phyloP scores from a whole-genome alignment of 92 coral and sea anemone species.

The Isaurus tuberculatus region DNA sequence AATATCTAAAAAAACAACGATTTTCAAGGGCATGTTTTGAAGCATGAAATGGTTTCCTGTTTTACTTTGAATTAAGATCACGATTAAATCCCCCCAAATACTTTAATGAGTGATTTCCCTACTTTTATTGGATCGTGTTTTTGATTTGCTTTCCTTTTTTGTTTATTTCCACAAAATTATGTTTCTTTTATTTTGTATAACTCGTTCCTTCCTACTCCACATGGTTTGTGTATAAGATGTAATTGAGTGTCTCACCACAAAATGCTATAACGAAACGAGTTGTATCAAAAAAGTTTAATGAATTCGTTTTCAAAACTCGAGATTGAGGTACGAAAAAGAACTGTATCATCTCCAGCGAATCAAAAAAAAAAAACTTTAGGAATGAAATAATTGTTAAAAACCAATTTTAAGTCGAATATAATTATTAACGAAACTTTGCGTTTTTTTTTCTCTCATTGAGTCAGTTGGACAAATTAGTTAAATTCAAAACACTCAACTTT shows the following conservation, averaged over 20 bases:
- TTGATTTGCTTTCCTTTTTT: slow-evolving; percentile 57
- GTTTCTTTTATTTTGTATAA: slow-evolving; percentile 55
- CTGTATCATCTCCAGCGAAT: not conserved
- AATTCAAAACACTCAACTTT: not conserved
- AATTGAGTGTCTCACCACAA: slow-evolving; percentile 18
- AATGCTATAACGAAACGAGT: slow-evolving; percentile 16
- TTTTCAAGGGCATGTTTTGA: slow-evolving; percentile 34
- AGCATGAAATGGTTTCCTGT: not conserved
- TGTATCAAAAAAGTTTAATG: slow-evolving; percentile 40
- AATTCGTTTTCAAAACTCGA: slow-evolving; percentile 13
- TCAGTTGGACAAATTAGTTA: slow-evolving; percentile 16
- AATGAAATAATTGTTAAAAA: slow-evolving; percentile 20
- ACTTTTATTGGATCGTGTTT: slow-evolving; percentile 59
- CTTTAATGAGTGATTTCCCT: slow-evolving; percentile 70
- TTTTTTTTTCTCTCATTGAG: not conserved
- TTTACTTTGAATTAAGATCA: not conserved
- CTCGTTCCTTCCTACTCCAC: slow-evolving; percentile 36
- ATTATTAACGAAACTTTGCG: not conserved
- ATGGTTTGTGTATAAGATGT: slow-evolving; percentile 42
- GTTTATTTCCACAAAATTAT: slow-evolving; percentile 52
- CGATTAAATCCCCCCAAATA: slow-evolving; percentile 8
- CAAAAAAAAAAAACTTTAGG: not conserved
- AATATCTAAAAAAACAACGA: slow-evolving; percentile 20
- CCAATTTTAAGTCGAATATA: not conserved
- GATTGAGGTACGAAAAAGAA: not conserved